These are phyloP conservation scores for Oncorhynchus kisutch DNA, from an alignment of 2,113 vertebrate genomes.

Conservation along the genomic window DNA sequence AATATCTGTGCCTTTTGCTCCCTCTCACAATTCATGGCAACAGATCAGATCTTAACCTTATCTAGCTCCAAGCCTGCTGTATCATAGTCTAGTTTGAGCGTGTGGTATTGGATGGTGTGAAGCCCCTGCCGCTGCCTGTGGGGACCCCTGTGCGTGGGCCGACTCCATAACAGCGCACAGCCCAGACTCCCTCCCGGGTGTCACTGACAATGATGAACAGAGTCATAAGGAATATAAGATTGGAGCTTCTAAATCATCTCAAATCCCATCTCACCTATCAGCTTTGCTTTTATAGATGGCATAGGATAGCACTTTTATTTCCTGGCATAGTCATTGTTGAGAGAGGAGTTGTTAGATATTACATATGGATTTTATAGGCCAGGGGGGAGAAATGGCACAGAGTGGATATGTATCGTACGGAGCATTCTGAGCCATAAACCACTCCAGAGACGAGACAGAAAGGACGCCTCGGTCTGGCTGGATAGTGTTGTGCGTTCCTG, in stretches of 20 bases:
- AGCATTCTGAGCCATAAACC: no score
- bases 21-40: conserved; percentile 58
- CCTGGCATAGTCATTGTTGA: background rate
- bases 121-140: background rate
- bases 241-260: background rate
- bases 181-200: conserved; percentile 12
- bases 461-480: no score
- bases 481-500: no score
- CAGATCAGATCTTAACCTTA: conserved; percentile 19
- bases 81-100: conserved; percentile 37
- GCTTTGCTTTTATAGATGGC: conserved; percentile 17
- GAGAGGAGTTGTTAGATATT: background rate
- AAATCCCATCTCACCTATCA: background rate
- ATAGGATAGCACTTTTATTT: background rate
- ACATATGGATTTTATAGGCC: no score
- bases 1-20: no score
- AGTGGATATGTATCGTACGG: no score
- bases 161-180: background rate
- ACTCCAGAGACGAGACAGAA: no score
- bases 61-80: conserved; percentile 9
- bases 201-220: conserved; percentile 27
- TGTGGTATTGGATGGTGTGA: background rate
- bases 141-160: background rate
- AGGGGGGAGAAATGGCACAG: no score
- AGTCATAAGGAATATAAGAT: background rate